Conservation (phyloP, 2,888 invertebrate species). For the Yponomeuta sedellus region DNA sequence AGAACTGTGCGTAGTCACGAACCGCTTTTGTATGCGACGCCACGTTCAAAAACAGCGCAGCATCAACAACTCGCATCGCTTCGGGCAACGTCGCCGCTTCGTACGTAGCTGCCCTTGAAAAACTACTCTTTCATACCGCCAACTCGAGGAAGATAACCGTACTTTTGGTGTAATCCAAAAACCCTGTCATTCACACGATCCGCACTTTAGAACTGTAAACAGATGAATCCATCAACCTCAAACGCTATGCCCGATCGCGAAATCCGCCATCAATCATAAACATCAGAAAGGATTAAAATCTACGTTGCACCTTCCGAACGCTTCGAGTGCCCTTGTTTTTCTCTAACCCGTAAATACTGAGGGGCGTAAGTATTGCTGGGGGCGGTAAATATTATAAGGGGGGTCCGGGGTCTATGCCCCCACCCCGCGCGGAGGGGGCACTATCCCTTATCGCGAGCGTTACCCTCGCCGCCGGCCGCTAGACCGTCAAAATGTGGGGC, state of each 20-base stretch:
- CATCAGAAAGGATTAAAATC: conserved; percentile 77
- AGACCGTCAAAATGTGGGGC: conserved; percentile 73
- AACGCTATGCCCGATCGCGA: conserved; percentile 58
- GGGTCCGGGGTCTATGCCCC: conserved; percentile 36
- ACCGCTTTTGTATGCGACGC: conserved; percentile 34
- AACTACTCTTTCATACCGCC: background rate
- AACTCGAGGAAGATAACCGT: background rate
- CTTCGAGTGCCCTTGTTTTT: conserved; percentile 76
- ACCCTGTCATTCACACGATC: conserved; percentile 37
- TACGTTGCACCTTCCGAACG: conserved; percentile 75
- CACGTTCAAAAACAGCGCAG: conserved; percentile 27
- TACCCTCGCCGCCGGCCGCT: conserved; percentile 70
- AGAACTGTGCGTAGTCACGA: conserved; percentile 34
- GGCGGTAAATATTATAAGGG: conserved; percentile 76
- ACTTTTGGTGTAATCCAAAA: background rate
- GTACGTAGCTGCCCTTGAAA: background rate
- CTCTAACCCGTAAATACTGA: conserved; percentile 76
- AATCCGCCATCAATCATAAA: conserved; percentile 76
- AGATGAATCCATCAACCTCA: conserved; percentile 71
- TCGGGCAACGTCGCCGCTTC: background rate
- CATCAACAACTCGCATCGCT: conserved; percentile 22
- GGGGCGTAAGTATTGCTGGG: conserved; percentile 76
- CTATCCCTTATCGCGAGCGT: conserved; percentile 77
- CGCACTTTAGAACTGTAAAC: conserved; percentile 42
- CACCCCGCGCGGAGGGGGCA: conserved; percentile 62